A percentile compares a stretch with the other conserved stretches of the same genome.
phyloP scores from a whole-genome alignment of 2,797 vertebrate genomes.

The Rhinogobio ventralis region DNA sequence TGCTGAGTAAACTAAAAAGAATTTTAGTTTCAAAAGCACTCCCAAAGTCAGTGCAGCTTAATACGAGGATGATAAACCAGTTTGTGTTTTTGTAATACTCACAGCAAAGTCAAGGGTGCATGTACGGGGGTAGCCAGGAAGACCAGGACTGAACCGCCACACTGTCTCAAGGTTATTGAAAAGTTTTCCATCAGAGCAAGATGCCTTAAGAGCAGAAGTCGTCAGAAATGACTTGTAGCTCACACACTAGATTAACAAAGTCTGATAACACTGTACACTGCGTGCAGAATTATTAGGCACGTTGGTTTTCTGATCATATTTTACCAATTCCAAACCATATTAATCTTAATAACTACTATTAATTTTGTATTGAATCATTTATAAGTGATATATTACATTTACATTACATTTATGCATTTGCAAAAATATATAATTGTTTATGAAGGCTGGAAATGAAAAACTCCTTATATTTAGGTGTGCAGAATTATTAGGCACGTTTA shows the following conservation, averaged over 20 bases:
- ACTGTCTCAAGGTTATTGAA: constrained; percentile 95
- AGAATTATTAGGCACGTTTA: no score
- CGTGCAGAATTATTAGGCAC: no score
- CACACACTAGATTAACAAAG: neutral
- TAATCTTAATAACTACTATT: no score
- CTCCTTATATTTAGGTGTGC: no score
- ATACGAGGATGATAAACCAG: neutral
- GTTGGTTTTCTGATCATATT: no score
- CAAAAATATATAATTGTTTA: no score
- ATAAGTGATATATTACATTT: no score
- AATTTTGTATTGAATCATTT: no score
- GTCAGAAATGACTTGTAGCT: constrained; percentile 6
- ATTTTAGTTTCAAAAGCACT: neutral
- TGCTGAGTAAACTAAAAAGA: neutral
- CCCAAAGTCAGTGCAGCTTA: neutral
- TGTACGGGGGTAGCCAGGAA: constrained; percentile 93
- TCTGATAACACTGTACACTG: neutral
- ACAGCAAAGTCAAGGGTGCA: constrained; percentile 95
- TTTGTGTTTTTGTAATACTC: constrained; percentile 69
- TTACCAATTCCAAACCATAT: no score
- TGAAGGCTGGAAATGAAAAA: no score
- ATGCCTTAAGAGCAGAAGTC: constrained; percentile 77
- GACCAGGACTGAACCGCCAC: constrained; percentile 96
- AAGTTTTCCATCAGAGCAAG: constrained; percentile 92
- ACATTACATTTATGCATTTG: no score